phyloP scores from a whole-genome alignment of 2,113 vertebrate species.

The Perognathus longimembris region DNA sequence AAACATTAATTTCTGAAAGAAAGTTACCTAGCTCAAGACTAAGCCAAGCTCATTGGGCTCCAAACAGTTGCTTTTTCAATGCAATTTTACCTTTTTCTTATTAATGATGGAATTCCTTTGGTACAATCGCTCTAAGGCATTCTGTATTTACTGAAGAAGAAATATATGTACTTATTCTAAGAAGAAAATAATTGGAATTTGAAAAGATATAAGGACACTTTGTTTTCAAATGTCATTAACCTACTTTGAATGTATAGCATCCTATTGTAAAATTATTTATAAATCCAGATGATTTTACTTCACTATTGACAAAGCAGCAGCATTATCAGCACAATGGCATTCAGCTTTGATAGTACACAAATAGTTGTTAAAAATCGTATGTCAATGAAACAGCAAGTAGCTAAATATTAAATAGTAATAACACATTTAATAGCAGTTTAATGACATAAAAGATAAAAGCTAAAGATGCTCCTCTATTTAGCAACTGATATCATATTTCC shows the following conservation, averaged over 20 bases:
- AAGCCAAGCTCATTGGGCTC: background rate
- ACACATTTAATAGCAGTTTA: conserved; percentile 44
- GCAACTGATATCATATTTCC: conserved; percentile 34
- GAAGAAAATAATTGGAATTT: conserved; percentile 30
- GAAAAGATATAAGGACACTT: conserved; percentile 11
- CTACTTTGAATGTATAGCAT: conserved; percentile 48
- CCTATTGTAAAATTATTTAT: conserved; percentile 48
- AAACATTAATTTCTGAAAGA: conserved; percentile 2
- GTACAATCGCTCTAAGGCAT: background rate
- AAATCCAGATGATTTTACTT: conserved; percentile 61
- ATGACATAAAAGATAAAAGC: conserved; percentile 73
- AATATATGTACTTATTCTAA: background rate
- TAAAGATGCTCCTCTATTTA: conserved; percentile 9
- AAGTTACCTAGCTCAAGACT: background rate
- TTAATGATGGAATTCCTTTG: background rate
- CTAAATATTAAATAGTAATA: conserved; percentile 51
- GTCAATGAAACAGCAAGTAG: conserved; percentile 24
- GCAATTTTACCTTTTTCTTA: background rate
- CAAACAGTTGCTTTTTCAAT: background rate
- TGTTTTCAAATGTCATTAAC: conserved; percentile 18
- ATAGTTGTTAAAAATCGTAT: conserved; percentile 56
- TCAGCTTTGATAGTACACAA: background rate
- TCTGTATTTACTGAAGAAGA: background rate
- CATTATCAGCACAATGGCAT: conserved; percentile 37
- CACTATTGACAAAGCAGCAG: conserved; percentile 22